Evolutionary conservation across 2,797 vertebrate genomes (phyloP), one percentile per base, ranked within the genome.

Genomic region (Gadopsis marmoratus): DNA sequence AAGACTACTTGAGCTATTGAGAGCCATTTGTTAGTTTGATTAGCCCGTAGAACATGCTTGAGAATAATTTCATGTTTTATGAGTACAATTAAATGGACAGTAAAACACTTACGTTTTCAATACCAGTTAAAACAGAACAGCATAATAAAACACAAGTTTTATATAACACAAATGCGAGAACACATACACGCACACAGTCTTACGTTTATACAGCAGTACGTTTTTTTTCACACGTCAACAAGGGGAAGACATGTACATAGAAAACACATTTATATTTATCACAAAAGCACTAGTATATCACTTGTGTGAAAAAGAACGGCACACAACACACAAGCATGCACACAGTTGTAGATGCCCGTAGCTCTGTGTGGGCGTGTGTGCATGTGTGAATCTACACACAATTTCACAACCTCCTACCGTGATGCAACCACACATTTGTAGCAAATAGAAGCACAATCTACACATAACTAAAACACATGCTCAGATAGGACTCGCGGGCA

Each of bases 21-120:
- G 56, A 76, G 55, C 35, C 8, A 5, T 64, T 70, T 70, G 41
- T 70, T 72, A 58, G 48, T 62, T 4, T 26, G 73, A 76, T 79
- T 72, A 67, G 14, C 2, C n/a, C 0, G 47, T 35, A 48, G 39
- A 77, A 72, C 31, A 58, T 26, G 45, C 19, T 31, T 3, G 12
- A 64, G 53, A 72, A 54, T 70, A 4, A 29, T 61, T 71, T 53
- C 4, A 56, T 41, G n/a, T 63, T 78, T 74, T 51, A 69, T 47
- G 48, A 66, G 62, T 21, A 10, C 41, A 70, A 26, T 76, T 69
- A 45, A 56, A 65, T 5, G 7, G 14, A 65, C 43, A 48, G 31
- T 66, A 37, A 58, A 66, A 75, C 35, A 50, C 29, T 63, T n/a
- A 7, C 0, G 33, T 76, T n/a, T 47, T 16, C 8, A n/a, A 55